Evolutionary conservation across 2,113 vertebrate species (phyloP), one percentile per base, ranked within the genome.

Genomic region (Seriola rivoliana): DNA sequence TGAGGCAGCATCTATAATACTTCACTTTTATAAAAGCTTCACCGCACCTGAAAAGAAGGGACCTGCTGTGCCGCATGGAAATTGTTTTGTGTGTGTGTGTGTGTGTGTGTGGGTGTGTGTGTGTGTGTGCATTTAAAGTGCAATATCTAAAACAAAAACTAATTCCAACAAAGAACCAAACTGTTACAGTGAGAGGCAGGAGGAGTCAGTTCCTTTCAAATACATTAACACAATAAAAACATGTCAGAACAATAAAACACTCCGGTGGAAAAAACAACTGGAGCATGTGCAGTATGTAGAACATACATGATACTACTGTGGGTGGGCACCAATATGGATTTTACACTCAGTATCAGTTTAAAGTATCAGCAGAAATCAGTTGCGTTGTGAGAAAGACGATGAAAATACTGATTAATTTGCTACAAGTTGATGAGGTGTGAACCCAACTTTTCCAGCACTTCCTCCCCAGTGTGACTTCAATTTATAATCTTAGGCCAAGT

Each of bases 81-180:
- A 48, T 2, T 1, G 4, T 14, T 36, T 4, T 36, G 34, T 36
- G 34, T 36, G 34, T 36, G 34, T 36, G 34, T 36, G 34, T 36
- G 6, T 36, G 34, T 36, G 34, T 36, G 3, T 42, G 40, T 42
- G 10, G 2, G 7, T 42, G 40, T 42, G 40, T 42, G 40, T 10
- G 10, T 42, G 3, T 48, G 12, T 17, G 42, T 64, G 69, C 78
- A 85, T 84, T 75, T 44, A 91, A 85, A 91, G 88, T 87, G 91
- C 87, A 88, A 88, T 67, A 75, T 75, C 63, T 75, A 75, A 64
- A 81, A 82, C 77, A 72, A 88, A 79, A 44, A 82, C 16, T 25
- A 75, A 16, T 65, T 80, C 79, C 19, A 76, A 77, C 40, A 73
- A 62, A 71, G 29, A 84, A 86, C 48, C 68, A 75, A 78, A 75